Evolutionary conservation across 2,888 invertebrate species (phyloP), one percentile per base, ranked within the genome.

Genomic region (Tridacna crocea): DNA sequence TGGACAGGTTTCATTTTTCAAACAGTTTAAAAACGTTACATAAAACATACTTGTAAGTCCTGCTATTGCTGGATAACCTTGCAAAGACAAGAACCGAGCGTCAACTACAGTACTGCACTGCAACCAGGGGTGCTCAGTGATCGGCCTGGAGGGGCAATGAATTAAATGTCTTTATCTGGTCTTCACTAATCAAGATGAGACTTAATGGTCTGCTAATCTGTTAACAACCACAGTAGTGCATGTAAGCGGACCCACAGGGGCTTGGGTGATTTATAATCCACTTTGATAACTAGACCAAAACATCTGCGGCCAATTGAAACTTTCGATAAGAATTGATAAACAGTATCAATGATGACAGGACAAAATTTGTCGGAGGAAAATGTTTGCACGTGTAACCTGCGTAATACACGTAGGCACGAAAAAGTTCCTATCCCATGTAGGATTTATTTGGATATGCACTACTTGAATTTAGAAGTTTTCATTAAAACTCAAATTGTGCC

Each of bases 121-220:
- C 36, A 2, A 36, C 8, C 36, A 36, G 36, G 36, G 36, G 36
- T 36, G 36, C 36, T 2, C 8, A 8, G 36, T 36, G 36, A 36
- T 36, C 36, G 36, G 36, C 36, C 36, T 2, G 36, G 36, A 36
- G 36, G 8, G 8, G 36, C 36, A 36, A 36, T 36, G 36, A 36
- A 55, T 55, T 26, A 48, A 72, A n/a, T 58, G n/a, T 51, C 36
- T 61, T 79, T 79, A 82, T 82, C 82, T 73, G 79, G 51, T 60
- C 51, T 66, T 51, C 72, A 65, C 48, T 66, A 63, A 36, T 66
- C 72, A 48, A 76, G 77, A 76, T 79, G 77, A 72, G 68, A 65
- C 55, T 78, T 73, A 82, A 79, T 82, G 79, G 78, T 66, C 68
- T 76, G 66, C 75, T 83, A 83, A 83, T 83, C 83, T 80, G 70